These are phyloP conservation scores for Phanerotoma sp. DNA, from an alignment of 2,888 invertebrate species.

Conservation along the genomic window DNA sequence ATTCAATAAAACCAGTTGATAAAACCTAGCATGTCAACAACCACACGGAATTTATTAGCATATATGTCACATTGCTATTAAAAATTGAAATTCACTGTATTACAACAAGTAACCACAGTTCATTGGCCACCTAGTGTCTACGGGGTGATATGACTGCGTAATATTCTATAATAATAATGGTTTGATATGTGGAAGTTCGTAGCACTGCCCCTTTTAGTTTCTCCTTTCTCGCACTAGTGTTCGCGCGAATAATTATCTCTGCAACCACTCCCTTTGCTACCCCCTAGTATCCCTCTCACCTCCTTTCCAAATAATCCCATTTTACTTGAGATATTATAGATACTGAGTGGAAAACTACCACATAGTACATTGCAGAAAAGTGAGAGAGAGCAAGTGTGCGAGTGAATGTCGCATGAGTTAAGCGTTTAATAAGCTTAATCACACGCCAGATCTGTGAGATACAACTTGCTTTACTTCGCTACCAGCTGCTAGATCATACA, in stretches of 20 bases:
- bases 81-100: conserved; percentile 55
- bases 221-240: conserved; percentile 17
- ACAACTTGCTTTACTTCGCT: conserved; percentile 56
- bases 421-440: conserved; percentile 59
- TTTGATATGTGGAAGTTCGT: conserved; percentile 53
- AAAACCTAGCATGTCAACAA: neutral
- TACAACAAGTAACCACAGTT: conserved; percentile 50
- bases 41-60: neutral
- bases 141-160: conserved; percentile 52
- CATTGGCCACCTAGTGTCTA: conserved; percentile 52
- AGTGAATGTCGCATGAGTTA: conserved; percentile 51
- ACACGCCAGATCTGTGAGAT: conserved; percentile 58
- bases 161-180: conserved; percentile 57
- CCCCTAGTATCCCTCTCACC: conserved; percentile 14
- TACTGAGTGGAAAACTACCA: conserved; percentile 24
- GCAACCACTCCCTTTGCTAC: conserved; percentile 5
- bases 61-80: conserved; percentile 28
- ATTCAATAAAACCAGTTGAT: too few species aligned
- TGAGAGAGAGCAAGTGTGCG: conserved; percentile 33
- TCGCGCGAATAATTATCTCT: conserved; percentile 12
- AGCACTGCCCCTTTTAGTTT: conserved; percentile 31
- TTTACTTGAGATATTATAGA: conserved; percentile 6
- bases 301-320: conserved; percentile 19
- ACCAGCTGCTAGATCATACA: conserved; percentile 32
- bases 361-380: conserved; percentile 19